Evolutionary conservation across 2,888 invertebrate species (phyloP).

Genomic region (Flexamia atlantica): DNA sequence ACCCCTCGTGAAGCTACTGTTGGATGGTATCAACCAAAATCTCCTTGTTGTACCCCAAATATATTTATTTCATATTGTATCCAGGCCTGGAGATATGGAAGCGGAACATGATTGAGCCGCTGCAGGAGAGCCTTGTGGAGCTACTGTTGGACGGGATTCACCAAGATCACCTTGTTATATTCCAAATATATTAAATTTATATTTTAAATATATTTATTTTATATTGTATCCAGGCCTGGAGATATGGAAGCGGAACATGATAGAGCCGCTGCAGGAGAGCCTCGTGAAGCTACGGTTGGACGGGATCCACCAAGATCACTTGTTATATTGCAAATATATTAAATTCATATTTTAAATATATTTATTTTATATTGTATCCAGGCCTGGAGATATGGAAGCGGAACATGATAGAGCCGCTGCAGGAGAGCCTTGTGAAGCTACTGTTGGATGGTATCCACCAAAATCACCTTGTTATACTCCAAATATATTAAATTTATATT

Average conservation of each 20-base stretch:
- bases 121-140: conserved; percentile 85
- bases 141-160: conserved; percentile 90
- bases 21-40: conserved; percentile 90
- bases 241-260: conserved; percentile 91
- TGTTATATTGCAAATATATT: no score
- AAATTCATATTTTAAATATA: no score
- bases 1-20: conserved; percentile 87
- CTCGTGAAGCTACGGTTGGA: conserved; percentile 89
- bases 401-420: conserved; percentile 89
- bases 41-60: no score
- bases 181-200: no score
- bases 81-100: conserved; percentile 91
- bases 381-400: conserved; percentile 90
- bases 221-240: conserved; percentile 87
- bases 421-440: conserved; percentile 85
- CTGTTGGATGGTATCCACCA: conserved; percentile 90
- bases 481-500: no score
- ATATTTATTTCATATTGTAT: no score
- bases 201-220: no score
- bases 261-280: conserved; percentile 85
- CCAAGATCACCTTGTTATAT: conserved; percentile 85
- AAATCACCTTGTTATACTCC: conserved; percentile 84
- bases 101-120: conserved; percentile 87
- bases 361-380: no score
- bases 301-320: conserved; percentile 88